These are phyloP conservation scores for Trematomus loennbergii DNA, from an alignment of 2,113 vertebrate species.

Conservation along the genomic window DNA sequence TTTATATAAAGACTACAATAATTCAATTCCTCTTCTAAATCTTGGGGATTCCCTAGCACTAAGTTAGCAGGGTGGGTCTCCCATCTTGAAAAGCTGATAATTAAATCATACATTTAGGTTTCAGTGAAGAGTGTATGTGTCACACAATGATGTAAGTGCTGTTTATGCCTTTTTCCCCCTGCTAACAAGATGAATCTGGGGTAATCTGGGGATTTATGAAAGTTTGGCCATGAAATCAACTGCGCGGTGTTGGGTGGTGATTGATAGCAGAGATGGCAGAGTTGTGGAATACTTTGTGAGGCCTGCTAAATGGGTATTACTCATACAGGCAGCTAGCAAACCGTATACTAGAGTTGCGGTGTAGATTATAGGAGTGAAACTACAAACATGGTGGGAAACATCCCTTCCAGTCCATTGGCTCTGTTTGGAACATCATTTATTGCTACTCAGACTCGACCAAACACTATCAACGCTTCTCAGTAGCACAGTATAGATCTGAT, in stretches of 20 bases:
- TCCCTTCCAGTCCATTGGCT: background rate
- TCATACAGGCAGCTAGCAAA: background rate
- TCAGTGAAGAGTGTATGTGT: background rate
- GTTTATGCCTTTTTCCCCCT: background rate
- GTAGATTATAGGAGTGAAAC: background rate
- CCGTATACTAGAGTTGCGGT: background rate
- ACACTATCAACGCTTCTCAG: background rate
- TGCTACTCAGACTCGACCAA: background rate
- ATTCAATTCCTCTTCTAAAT: background rate
- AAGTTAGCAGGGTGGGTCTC: background rate
- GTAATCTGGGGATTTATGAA: conserved; percentile 1
- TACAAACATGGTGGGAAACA: background rate
- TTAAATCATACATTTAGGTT: conserved; percentile 12
- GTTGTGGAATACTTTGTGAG: conserved; percentile 3
- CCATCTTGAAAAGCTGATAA: background rate
- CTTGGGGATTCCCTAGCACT: background rate
- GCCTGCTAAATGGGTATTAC: background rate
- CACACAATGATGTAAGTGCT: background rate
- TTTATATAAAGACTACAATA: background rate
- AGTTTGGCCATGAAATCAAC: background rate
- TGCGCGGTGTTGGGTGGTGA: background rate
- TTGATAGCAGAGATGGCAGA: background rate
- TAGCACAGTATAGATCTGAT: background rate
- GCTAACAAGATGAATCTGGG: conserved; percentile 5
- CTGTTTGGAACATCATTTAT: background rate